Evolutionary conservation across 2,888 invertebrate species (phyloP).

Genomic region (Cryptus armator): DNA sequence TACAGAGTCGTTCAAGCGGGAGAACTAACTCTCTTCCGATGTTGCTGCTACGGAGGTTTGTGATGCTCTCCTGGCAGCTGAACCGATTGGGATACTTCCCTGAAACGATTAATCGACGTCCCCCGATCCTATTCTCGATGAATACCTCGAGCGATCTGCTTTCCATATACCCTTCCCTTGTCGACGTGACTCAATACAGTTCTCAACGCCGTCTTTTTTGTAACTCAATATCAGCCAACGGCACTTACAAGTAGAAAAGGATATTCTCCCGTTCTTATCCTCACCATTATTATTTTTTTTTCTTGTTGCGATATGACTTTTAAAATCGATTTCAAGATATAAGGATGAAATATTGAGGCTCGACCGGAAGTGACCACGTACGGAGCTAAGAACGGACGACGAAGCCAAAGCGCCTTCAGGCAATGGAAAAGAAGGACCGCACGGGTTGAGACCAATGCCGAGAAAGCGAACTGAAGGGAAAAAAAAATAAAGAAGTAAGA

Average conservation of each 20-base stretch:
- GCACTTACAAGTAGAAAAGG: not conserved
- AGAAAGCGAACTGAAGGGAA: conserved; percentile 11
- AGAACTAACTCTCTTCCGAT: conserved; percentile 31
- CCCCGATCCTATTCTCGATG: conserved; percentile 35
- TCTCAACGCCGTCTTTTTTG: not conserved
- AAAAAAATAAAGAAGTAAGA: conserved; percentile 41
- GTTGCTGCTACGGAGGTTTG: conserved; percentile 27
- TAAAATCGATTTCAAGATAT: conserved; percentile 4
- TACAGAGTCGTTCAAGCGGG: conserved; percentile 24
- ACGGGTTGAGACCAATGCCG: not conserved
- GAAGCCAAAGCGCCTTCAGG: conserved; percentile 20
- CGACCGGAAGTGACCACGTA: conserved; percentile 28
- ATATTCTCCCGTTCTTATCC: not conserved
- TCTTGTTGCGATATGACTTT: not conserved
- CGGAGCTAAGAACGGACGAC: not conserved
- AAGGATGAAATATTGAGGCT: conserved; percentile 35
- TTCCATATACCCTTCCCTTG: not conserved
- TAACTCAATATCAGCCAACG: not conserved
- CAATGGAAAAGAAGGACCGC: not conserved
- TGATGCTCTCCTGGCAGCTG: conserved; percentile 45
- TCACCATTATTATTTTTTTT: no score
- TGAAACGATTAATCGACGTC: conserved; percentile 52
- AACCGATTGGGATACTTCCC: conserved; percentile 41
- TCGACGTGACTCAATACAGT: not conserved
- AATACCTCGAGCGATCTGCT: conserved; percentile 20